These are phyloP conservation scores for Zalophus californianus DNA, from an alignment of 2,797 vertebrate species.

Conservation along the genomic window DNA sequence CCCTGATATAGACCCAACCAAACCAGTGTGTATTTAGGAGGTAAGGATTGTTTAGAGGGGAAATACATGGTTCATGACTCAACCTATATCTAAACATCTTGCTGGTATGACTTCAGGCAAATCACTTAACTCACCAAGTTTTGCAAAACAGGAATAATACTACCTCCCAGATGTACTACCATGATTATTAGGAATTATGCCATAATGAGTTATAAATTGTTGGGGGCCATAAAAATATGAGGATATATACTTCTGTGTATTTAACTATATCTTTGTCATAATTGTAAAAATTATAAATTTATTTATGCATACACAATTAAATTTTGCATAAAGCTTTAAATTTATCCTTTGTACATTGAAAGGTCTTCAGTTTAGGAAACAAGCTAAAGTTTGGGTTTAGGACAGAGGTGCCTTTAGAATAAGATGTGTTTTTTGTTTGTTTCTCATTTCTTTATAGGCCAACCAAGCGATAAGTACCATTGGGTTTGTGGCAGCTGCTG, in stretches of 20 bases:
- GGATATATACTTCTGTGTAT: not conserved
- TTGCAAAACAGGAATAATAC: not conserved
- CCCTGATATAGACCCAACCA: not conserved
- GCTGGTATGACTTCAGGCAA: not conserved
- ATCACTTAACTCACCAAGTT: not conserved
- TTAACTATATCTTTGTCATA: not conserved
- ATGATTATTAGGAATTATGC: not conserved
- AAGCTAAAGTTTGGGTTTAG: not conserved
- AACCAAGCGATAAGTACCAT: conserved; percentile 82
- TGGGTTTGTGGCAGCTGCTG: conserved; percentile 80
- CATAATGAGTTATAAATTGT: not conserved
- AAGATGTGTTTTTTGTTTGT: conserved; percentile 47
- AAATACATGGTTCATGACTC: not conserved
- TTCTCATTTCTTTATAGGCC: conserved; percentile 79
- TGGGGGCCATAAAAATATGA: not conserved
- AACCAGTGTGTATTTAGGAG: not conserved
- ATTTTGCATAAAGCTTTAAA: conserved; percentile 40
- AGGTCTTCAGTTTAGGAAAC: not conserved
- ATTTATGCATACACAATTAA: conserved; percentile 3
- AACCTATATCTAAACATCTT: not conserved
- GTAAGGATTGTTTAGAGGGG: not conserved
- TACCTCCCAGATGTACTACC: not conserved
- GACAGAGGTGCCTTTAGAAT: conserved; percentile 22
- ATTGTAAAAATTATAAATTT: conserved; percentile 25
- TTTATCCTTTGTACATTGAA: not conserved